Evolutionary conservation across 2,888 invertebrate genomes (phyloP).

Genomic region (Siphlonurus alternatus): DNA sequence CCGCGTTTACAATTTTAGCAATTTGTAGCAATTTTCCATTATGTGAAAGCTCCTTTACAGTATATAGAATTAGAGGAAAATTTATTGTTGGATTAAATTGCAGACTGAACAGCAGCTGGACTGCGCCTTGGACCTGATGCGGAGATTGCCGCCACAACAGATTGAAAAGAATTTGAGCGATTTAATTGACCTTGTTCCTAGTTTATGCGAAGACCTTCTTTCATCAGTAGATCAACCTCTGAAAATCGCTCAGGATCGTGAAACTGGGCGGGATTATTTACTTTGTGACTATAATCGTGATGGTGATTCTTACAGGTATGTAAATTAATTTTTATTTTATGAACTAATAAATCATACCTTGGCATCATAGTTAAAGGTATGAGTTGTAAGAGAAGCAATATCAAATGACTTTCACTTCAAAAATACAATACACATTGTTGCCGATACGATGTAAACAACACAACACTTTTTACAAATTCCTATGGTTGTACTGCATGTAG

Average conservation of each 20-base stretch:
- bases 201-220: conserved; percentile 88
- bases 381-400: background rate
- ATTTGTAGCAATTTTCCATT: too few relatives aligned
- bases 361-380: background rate
- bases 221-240: conserved; percentile 97
- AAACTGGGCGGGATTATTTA: conserved; percentile 90
- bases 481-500: too few relatives aligned
- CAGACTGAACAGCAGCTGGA: conserved; percentile 95
- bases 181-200: conserved; percentile 90
- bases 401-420: background rate
- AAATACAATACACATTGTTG: too few relatives aligned
- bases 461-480: too few relatives aligned
- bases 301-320: conserved; percentile 86
- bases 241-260: conserved; percentile 86
- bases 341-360: background rate
- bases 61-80: background rate
- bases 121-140: conserved; percentile 97
- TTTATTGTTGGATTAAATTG: background rate
- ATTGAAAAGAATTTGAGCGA: conserved; percentile 97
- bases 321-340: conserved; percentile 4
- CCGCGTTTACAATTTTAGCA: too few relatives aligned
- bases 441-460: too few relatives aligned
- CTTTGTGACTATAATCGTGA: conserved; percentile 98
- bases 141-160: conserved; percentile 96
- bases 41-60: too few relatives aligned